Conservation (phyloP, 2,888 invertebrate species). For the Parapristionchus giblindavisi region DNA sequence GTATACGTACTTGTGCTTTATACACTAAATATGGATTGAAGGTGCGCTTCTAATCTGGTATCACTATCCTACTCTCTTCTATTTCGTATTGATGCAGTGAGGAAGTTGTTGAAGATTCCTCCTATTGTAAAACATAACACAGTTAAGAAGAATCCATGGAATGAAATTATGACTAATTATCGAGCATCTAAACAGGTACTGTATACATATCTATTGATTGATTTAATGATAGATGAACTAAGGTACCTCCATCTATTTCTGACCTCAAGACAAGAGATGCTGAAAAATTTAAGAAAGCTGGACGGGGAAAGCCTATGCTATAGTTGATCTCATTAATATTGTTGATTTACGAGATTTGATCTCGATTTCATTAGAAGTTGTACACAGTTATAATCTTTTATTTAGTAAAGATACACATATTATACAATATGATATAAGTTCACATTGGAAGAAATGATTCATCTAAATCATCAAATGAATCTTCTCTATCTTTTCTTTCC, state of each 20-base stretch:
- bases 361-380: too few relatives aligned
- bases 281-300: slow-evolving; percentile 64
- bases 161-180: slow-evolving; percentile 37
- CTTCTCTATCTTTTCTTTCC: slow-evolving; percentile 74
- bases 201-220: neutral
- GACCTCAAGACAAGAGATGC: slow-evolving; percentile 57
- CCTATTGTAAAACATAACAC: slow-evolving; percentile 22
- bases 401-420: too few relatives aligned
- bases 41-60: slow-evolving; percentile 64
- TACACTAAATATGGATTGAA: neutral
- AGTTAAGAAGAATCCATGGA: slow-evolving; percentile 33
- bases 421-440: slow-evolving; percentile 49
- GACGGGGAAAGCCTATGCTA: slow-evolving; percentile 57
- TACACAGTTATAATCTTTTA: too few relatives aligned
- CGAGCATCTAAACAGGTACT: slow-evolving; percentile 12
- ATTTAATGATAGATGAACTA: neutral
- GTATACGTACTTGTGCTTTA: slow-evolving; percentile 60
- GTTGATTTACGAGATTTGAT: too few relatives aligned
- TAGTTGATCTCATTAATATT: slow-evolving; percentile 21
- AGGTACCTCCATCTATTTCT: slow-evolving; percentile 56
- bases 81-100: slow-evolving; percentile 55
- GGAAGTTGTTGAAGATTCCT: slow-evolving; percentile 52
- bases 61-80: slow-evolving; percentile 60
- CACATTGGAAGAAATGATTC: slow-evolving; percentile 81
- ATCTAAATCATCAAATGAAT: slow-evolving; percentile 81